phyloP scores from a whole-genome alignment of 1,140 invertebrate genomes.

The Manduca sexta region DNA sequence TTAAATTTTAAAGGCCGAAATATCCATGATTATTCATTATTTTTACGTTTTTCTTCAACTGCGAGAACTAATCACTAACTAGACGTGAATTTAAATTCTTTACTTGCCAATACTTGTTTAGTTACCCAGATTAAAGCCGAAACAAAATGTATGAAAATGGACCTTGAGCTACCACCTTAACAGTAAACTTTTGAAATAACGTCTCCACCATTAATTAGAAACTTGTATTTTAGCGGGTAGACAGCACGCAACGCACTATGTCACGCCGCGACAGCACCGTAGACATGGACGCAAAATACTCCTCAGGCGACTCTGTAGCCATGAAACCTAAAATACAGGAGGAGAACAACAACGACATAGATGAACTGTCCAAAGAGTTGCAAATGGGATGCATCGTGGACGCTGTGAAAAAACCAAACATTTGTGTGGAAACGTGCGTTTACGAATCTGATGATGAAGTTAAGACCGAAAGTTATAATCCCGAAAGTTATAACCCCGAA shows the following conservation, averaged over 20 bases:
- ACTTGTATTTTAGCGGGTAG: neutral
- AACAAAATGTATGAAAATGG: too few species aligned
- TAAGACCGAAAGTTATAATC: conserved; percentile 14
- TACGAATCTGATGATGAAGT: conserved; percentile 46
- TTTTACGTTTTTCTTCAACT: too few species aligned
- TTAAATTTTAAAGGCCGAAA: too few species aligned
- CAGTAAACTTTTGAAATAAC: too few species aligned
- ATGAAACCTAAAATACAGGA: conserved; percentile 56
- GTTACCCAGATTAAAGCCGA: too few species aligned
- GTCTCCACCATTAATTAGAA: neutral
- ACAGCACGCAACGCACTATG: conserved; percentile 25
- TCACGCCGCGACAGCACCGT: conserved; percentile 42
- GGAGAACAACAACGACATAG: conserved; percentile 68
- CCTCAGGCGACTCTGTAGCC: conserved; percentile 52
- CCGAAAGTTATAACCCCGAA: too few species aligned
- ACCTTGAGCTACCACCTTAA: too few species aligned
- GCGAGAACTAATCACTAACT: too few species aligned
- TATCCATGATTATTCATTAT: too few species aligned
- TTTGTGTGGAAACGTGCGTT: conserved; percentile 56
- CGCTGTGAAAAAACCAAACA: conserved; percentile 52
- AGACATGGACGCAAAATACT: conserved; percentile 42
- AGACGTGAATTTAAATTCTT: too few species aligned
- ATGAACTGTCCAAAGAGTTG: conserved; percentile 59
- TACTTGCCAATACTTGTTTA: too few species aligned
- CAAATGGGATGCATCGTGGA: conserved; percentile 68